A percentile compares a stretch with the other conserved stretches of the same genome.
Conservation (phyloP, 2,888 invertebrate genomes). For the Synanthedon myopaeformis region DNA sequence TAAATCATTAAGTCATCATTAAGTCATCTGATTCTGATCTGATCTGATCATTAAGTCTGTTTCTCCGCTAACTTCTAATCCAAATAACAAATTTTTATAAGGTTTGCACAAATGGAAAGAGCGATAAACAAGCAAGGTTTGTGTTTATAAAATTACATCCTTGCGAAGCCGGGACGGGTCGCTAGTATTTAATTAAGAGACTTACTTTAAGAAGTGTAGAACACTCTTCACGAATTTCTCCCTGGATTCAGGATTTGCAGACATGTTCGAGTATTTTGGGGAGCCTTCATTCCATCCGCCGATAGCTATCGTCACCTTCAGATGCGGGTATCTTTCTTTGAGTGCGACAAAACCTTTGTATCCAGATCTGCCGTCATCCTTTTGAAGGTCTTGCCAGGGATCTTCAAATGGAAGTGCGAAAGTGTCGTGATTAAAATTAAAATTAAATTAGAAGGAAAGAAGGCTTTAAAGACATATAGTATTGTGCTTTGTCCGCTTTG, state of each 20-base stretch:
- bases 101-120: too few relatives aligned
- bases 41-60: too few relatives aligned
- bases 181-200: constrained; percentile 1
- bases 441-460: too few relatives aligned
- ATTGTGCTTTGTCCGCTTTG: too few relatives aligned
- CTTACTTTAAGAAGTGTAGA: constrained; percentile 74
- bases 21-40: too few relatives aligned
- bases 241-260: constrained; percentile 73
- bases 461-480: too few relatives aligned
- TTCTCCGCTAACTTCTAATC: too few relatives aligned
- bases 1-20: too few relatives aligned
- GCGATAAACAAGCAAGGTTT: too few relatives aligned
- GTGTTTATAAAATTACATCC: too few relatives aligned
- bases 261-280: constrained; percentile 75
- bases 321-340: constrained; percentile 75
- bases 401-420: constrained; percentile 46
- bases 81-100: too few relatives aligned
- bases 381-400: constrained; percentile 81
- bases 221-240: constrained; percentile 78
- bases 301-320: constrained; percentile 83
- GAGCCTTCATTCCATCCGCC: constrained; percentile 96
- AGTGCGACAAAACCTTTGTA: constrained; percentile 77
- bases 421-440: not conserved
- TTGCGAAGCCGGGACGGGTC: too few relatives aligned
- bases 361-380: constrained; percentile 79